Evolutionary conservation across 2,797 vertebrate genomes (phyloP), one percentile per base, ranked within the genome.

Genomic region (Myiotriccus ornatus): DNA sequence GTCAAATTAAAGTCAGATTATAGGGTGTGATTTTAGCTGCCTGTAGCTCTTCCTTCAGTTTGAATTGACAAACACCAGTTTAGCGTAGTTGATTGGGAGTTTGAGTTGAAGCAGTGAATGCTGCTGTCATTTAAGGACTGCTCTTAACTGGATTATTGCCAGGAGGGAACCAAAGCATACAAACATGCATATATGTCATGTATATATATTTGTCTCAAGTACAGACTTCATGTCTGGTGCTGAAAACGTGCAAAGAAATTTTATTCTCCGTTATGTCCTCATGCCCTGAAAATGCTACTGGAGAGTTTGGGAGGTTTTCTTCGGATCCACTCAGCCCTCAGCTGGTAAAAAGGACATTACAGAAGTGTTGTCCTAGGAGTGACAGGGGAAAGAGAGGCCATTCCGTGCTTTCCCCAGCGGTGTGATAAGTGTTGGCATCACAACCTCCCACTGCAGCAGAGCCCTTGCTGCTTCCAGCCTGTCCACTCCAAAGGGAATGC

Each of bases 101-200:
- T 47, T 69, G 68, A 57, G 39, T 57, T 68, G 65, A 44, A 94
- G 69, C 90, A 44, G 39, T 30, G 52, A 55, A 24, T 44, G 84
- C 71, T 84, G 77, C 85, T 80, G 84, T 41, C 32, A 3, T 49
- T 64, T 23, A 53, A 87, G 34, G 35, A 24, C 70, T 87, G 77
- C 22, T 32, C 80, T 91, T 25, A 43, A 55, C 46, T 43, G 60
- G 53, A 10, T 12, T 32, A 12, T 59, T 53, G 20, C 62, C 32
- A 78, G 78, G 89, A 81, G 64, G 64, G 52, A 89, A 47, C 19
- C 37, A 43, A 62, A 60, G 47, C 69, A 37, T 9, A 13, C 34
- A 10, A 34, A 19, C 0, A 0, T 68, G 20, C 41, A 14, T 59
- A 2, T 37, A 8, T 71, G 39, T 46, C 6, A 32, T 30, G 17